Evolutionary conservation across 2,797 vertebrate genomes (phyloP).

Genomic region (Kryptolebias ocellatus): DNA sequence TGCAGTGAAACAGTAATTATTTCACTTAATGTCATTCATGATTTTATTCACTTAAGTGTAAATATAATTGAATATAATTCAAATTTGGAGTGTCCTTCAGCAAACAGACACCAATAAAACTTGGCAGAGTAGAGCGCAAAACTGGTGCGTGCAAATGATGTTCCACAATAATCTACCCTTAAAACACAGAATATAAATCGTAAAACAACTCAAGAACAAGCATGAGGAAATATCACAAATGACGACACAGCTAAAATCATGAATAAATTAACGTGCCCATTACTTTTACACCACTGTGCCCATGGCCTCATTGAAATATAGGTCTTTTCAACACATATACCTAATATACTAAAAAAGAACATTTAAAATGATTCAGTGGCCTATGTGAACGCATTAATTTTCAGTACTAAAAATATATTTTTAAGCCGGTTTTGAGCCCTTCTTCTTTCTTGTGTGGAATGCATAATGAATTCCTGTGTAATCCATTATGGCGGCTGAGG

Average conservation of each 20-base stretch:
- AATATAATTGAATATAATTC: too few relatives aligned
- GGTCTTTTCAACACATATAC: constrained; percentile 87
- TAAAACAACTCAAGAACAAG: constrained; percentile 59
- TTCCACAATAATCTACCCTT: constrained; percentile 30
- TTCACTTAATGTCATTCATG: too few relatives aligned
- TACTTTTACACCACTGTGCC: constrained; percentile 70
- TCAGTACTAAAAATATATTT: constrained; percentile 91
- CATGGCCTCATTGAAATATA: constrained; percentile 82
- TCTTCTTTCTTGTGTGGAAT: constrained; percentile 79
- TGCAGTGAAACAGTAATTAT: too few relatives aligned
- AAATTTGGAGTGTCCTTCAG: too few relatives aligned
- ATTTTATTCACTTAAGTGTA: too few relatives aligned
- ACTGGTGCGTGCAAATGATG: constrained; percentile 1
- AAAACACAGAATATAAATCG: constrained; percentile 23
- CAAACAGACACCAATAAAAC: too few relatives aligned
- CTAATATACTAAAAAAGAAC: constrained; percentile 89
- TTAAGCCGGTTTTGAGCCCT: constrained; percentile 84
- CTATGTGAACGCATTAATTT: constrained; percentile 86
- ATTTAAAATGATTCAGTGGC: constrained; percentile 90
- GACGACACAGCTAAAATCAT: constrained; percentile 75
- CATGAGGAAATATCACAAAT: constrained; percentile 54
- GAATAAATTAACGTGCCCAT: constrained; percentile 81
- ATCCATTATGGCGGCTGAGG: constrained; percentile 81
- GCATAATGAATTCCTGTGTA: constrained; percentile 85
- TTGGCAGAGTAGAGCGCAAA: too few relatives aligned